Evolutionary conservation across 1,140 invertebrate species (phyloP).

Genomic region (Drosophila prosaltans): DNA sequence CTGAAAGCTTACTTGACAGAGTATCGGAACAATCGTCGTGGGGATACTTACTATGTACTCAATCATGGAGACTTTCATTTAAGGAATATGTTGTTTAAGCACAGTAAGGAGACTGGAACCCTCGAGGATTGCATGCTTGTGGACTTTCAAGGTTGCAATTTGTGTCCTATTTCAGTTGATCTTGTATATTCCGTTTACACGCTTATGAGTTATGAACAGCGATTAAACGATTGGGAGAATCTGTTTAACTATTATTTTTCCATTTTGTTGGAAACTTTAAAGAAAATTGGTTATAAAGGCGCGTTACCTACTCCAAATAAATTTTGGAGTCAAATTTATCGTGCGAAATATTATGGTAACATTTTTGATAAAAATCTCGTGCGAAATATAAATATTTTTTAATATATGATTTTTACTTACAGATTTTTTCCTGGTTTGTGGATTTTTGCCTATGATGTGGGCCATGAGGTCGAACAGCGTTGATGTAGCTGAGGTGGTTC

Average conservation of each 20-base stretch:
- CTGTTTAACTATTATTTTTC: constrained; percentile 45
- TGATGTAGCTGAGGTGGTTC: constrained; percentile 23
- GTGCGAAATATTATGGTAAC: constrained; percentile 33
- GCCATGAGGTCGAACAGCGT: constrained; percentile 4
- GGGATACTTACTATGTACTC: constrained; percentile 27
- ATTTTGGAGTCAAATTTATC: constrained; percentile 40
- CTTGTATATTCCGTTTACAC: constrained; percentile 52
- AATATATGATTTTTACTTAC: background rate
- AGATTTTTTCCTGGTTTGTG: constrained; percentile 47
- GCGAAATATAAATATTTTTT: too few species aligned
- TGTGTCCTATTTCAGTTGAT: constrained; percentile 47
- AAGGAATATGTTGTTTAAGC: constrained; percentile 62
- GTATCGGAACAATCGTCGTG: constrained; percentile 22
- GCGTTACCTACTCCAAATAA: constrained; percentile 32
- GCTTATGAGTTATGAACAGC: constrained; percentile 41
- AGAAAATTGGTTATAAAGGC: constrained; percentile 49
- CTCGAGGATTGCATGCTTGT: constrained; percentile 53
- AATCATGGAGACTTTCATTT: constrained; percentile 56
- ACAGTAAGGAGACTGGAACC: constrained; percentile 11
- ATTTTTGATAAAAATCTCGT: too few species aligned
- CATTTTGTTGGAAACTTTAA: constrained; percentile 27
- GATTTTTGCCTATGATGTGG: constrained; percentile 39
- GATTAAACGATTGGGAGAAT: constrained; percentile 26
- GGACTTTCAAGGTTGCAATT: constrained; percentile 55
- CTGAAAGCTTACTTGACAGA: constrained; percentile 13